phyloP scores from a whole-genome alignment of 2,113 vertebrate species.

The Petrocephalus zakoni region DNA sequence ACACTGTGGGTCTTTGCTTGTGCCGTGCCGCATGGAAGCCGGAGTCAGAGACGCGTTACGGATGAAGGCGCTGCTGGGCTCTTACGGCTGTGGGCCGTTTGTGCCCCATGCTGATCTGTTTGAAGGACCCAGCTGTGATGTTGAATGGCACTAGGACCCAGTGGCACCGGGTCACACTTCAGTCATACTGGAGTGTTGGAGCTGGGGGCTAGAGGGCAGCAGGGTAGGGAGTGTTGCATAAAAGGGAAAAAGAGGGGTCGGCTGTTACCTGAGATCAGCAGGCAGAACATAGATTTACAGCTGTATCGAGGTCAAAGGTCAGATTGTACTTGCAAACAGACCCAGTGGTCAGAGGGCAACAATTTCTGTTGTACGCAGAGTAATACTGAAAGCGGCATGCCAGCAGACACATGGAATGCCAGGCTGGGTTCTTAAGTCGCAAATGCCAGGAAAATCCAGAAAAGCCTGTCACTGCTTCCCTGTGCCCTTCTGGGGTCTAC shows the following conservation, averaged over 20 bases:
- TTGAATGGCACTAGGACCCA: background rate
- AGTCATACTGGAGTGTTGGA: background rate
- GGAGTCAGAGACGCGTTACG: background rate
- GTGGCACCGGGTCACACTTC: background rate
- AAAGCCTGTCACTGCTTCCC: too few relatives aligned
- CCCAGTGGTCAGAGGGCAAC: background rate
- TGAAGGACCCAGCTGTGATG: background rate
- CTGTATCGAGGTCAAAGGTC: background rate
- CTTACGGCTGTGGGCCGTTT: background rate
- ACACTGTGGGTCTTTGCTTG: background rate
- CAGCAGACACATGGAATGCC: background rate
- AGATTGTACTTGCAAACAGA: background rate
- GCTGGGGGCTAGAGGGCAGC: background rate
- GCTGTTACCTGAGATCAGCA: background rate
- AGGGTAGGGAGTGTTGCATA: background rate
- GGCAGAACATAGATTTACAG: background rate
- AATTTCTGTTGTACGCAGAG: background rate
- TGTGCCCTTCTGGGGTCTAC: background rate
- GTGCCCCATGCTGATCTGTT: background rate
- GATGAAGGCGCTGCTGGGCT: background rate
- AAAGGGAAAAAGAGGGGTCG: background rate
- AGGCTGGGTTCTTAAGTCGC: background rate
- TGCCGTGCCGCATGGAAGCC: background rate
- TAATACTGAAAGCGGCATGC: background rate
- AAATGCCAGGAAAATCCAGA: background rate